Conservation (phyloP, 1,140 invertebrate genomes). For the Aporrectodea caliginosa region DNA sequence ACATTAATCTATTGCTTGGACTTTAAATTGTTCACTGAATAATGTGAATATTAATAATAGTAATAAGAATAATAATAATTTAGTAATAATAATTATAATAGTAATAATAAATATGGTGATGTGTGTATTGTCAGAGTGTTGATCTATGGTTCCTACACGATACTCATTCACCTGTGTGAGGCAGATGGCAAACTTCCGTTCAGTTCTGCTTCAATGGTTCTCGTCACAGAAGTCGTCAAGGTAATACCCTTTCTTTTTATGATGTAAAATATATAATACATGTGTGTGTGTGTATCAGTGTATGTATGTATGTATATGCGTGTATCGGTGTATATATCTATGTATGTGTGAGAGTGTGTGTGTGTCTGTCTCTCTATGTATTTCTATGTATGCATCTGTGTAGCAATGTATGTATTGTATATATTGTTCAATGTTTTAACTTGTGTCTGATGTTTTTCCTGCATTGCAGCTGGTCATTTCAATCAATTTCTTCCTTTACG, state of each 20-base stretch:
- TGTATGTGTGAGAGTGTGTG: no score
- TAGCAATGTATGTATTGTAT: no score
- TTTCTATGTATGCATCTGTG: no score
- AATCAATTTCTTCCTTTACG: slow-evolving; percentile 14
- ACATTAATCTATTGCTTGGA: neutral
- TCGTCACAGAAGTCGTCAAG: slow-evolving; percentile 50
- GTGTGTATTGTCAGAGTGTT: slow-evolving; percentile 39
- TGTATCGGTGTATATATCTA: no score
- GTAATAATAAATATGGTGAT: neutral
- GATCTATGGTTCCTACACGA: slow-evolving; percentile 51
- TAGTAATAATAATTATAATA: neutral
- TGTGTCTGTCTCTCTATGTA: no score
- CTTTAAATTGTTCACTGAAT: neutral
- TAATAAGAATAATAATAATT: no score
- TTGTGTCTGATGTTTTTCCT: no score
- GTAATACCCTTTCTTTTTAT: no score
- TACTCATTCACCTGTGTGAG: slow-evolving; percentile 51
- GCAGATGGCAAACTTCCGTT: slow-evolving; percentile 50
- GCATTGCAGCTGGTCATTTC: neutral
- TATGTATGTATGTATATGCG: no score
- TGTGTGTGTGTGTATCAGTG: no score
- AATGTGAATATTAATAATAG: neutral
- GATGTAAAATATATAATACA: slow-evolving; percentile 13
- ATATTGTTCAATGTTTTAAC: no score
- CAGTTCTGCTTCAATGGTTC: slow-evolving; percentile 47